Base-by-base conservation (phyloP, 2,888 invertebrate species). In the Ramazzottius varieornatus region DNA sequence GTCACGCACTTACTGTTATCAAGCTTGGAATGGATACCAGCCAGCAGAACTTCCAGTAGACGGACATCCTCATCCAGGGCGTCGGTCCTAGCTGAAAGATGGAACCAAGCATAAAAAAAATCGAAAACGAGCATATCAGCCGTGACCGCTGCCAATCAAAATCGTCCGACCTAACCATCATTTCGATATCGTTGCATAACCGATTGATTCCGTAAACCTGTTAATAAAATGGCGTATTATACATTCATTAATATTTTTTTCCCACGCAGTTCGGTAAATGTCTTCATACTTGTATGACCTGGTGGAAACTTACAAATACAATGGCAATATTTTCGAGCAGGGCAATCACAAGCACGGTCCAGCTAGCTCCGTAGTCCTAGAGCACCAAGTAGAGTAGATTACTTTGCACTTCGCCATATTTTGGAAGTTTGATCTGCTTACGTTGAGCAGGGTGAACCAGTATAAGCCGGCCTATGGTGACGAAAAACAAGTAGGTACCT, bases 11-110 rank as follows among this genome's bases (percentile, higher is more conserved):
- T 54, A 54, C 54, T 24, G 54, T 54, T 13, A 54, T 54, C 20
- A 13, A 29, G 29, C 54, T 29, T 4, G 54, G 54, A 54, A 54
- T 54, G 54, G 54, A 54, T 13, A 54, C 4, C 13, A 54, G 29
- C 54, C 54, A 54, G 54, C 54, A 54, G 29, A 54, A 24, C 24
- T 54, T 54, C 54, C 54, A 54, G 54, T 54, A 54, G 20, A 29
- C 54, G 4, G 54, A 24, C n/a, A 54, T 24, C 29, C 29, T 54
- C 54, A 8, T 13, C 54, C 54, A 54, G 20, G 54, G 54, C 8
- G 4, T 13, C 13, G 54, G 54, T 8, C 54, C 54, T 4, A 54
- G 8, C 54, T 54, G 54, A 40, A 40, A 40, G 20, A n/a, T n/a
- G n/a, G n/a, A n/a, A n/a, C n/a, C n/a, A n/a, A n/a, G n/a, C n/a